These are phyloP conservation scores for Drosophila paulistorum DNA, from an alignment of 1,140 invertebrate species.

Conservation along the genomic window DNA sequence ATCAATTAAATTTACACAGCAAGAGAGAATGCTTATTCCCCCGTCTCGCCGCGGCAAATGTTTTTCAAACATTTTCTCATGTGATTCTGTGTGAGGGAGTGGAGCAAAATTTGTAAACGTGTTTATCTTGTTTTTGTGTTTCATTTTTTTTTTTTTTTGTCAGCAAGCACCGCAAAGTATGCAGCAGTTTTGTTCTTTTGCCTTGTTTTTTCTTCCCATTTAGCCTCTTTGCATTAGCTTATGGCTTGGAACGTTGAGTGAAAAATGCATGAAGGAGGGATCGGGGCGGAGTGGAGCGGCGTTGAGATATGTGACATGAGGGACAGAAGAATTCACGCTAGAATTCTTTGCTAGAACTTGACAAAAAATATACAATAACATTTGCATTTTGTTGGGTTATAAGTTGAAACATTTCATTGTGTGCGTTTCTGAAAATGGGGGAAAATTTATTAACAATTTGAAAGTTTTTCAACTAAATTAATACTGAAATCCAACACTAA, in stretches of 20 bases:
- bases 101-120: conserved; percentile 51
- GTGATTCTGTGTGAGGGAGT: conserved; percentile 27
- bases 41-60: conserved; percentile 36
- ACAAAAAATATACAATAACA: conserved; percentile 30
- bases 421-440: conserved; percentile 17
- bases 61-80: conserved; percentile 66
- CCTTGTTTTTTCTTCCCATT: not conserved
- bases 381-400: conserved; percentile 50
- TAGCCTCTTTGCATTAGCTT: conserved; percentile 34
- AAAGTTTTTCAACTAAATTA: not conserved
- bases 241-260: conserved; percentile 24
- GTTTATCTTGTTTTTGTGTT: conserved; percentile 50
- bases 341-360: not conserved
- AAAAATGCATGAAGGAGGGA: not conserved
- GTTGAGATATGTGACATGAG: not conserved
- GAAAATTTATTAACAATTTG: not conserved
- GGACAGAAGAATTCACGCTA: too few relatives aligned
- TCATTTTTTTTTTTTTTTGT: conserved; percentile 17
- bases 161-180: conserved; percentile 47
- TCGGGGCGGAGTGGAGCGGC: not conserved
- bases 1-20: conserved; percentile 72
- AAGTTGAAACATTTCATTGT: conserved; percentile 42
- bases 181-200: conserved; percentile 27
- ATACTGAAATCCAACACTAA: too few relatives aligned
- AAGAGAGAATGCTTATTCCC: conserved; percentile 11